Percentiles rank a stretch among this genome's conserved stretches.
These are phyloP conservation scores for Leucoraja ocellata DNA, from an alignment of 2,797 vertebrate species.

Conservation along the genomic window DNA sequence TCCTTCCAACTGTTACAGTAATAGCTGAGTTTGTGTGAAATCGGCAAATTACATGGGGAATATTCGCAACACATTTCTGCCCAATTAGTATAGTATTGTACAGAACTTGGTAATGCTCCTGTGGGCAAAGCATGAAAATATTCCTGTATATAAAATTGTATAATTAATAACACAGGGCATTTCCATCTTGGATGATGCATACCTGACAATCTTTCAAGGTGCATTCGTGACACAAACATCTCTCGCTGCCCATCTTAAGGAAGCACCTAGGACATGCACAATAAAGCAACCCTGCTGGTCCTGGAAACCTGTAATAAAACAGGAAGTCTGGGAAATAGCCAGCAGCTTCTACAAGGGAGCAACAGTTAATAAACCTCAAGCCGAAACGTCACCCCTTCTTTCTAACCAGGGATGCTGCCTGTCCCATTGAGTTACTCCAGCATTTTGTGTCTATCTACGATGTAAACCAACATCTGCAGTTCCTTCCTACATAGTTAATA, in stretches of 20 bases:
- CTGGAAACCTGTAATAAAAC: no score
- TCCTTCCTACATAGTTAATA: no score
- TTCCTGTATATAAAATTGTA: background rate
- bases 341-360: no score
- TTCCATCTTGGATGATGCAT: slow-evolving; percentile 4
- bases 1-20: no score
- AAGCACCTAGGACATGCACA: background rate
- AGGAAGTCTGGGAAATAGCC: no score
- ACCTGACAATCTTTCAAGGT: background rate
- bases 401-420: no score
- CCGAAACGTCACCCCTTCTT: no score
- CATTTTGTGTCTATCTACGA: no score
- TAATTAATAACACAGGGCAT: background rate
- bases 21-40: background rate
- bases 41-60: background rate
- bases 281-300: no score
- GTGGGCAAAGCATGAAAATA: background rate
- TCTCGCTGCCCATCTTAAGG: background rate
- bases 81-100: background rate
- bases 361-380: no score
- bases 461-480: no score
- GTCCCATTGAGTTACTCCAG: no score
- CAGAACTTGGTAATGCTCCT: background rate
- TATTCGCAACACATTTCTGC: background rate
- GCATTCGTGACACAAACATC: background rate